Evolutionary conservation across 2,888 invertebrate species (phyloP), one percentile per base, ranked within the genome.

Genomic region (Dasysyrphus albostriatus): DNA sequence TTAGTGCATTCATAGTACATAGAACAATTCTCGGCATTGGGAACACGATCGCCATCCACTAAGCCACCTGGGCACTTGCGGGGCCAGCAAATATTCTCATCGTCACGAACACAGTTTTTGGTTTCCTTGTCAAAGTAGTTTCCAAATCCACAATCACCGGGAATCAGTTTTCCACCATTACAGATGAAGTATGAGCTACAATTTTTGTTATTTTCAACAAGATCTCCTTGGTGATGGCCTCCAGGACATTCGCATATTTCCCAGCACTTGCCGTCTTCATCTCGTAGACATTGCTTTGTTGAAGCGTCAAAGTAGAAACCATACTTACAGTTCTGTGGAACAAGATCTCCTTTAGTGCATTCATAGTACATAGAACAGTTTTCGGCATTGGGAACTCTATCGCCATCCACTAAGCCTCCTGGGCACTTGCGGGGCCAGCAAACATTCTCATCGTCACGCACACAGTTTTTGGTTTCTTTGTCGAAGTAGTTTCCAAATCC

Each of bases 241-340:
- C 14, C 42, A 42, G 42, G 42, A 14, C 42, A 16, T 5, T 16
- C 65, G 44, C 42, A 42, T 42, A 14, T 42, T 14, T 42, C 14
- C 42, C 42, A 42, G 32, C 47, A 80, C 56, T 83, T 75, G 0
- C 73, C 32, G 0, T 34, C 47, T 0, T 0, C n/a, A 39, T 90
- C 90, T 2, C 2, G 0, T 7, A 49, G 16, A 51, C 59, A 59
- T 12, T 24, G 1, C 5, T 69, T 37, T 4, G 29, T 9, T 5
- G 32, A 16, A 24, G 14, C 39, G 3, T 82, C 61, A 29, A 82
- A 87, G 14, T 42, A 42, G 42, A 42, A 42, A 9, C 42, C 42
- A 42, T 42, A 42, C 42, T 14, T 5, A 42, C 42, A 42, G 42
- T 42, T 42, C 5, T 42, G 12, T 42, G 10, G 42, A 2, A 42